phyloP scores from a whole-genome alignment of 23 tunicate genomes.

The Ascidia mentula region DNA sequence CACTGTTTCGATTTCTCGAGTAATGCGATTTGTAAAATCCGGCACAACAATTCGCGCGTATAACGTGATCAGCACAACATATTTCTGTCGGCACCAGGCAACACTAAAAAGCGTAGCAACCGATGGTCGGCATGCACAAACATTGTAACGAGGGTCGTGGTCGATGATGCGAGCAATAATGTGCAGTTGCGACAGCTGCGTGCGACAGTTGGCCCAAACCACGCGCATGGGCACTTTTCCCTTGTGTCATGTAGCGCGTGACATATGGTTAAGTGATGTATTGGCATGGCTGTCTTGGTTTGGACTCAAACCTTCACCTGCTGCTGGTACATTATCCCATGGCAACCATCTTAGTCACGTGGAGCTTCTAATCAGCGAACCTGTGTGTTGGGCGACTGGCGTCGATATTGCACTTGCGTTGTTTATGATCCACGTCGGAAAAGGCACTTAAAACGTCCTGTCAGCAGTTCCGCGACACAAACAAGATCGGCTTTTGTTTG shows the following conservation, averaged over 20 bases:
- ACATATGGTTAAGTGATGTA: background rate
- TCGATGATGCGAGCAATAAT: background rate
- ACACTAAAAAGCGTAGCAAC: too few relatives aligned
- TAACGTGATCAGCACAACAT: background rate
- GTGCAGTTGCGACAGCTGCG: background rate
- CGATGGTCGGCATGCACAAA: background rate
- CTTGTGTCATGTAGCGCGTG: background rate
- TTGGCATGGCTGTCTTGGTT: background rate
- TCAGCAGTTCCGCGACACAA: background rate
- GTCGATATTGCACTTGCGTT: background rate
- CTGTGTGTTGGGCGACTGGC: background rate
- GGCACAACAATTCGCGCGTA: background rate
- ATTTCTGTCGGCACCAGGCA: background rate
- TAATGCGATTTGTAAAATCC: background rate
- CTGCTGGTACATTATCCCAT: background rate
- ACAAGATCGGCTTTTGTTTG: background rate
- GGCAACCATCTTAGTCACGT: background rate
- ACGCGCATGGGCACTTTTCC: background rate
- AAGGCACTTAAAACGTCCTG: background rate
- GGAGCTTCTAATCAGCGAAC: background rate
- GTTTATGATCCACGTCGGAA: constrained; percentile 2
- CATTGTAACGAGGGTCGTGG: background rate
- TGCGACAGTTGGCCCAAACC: background rate
- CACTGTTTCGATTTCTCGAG: background rate
- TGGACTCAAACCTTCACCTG: background rate